A percentile compares a stretch with the other conserved stretches of the same genome.
Conservation (phyloP, 1,140 invertebrate genomes). For the Drosophila sturtevanti region DNA sequence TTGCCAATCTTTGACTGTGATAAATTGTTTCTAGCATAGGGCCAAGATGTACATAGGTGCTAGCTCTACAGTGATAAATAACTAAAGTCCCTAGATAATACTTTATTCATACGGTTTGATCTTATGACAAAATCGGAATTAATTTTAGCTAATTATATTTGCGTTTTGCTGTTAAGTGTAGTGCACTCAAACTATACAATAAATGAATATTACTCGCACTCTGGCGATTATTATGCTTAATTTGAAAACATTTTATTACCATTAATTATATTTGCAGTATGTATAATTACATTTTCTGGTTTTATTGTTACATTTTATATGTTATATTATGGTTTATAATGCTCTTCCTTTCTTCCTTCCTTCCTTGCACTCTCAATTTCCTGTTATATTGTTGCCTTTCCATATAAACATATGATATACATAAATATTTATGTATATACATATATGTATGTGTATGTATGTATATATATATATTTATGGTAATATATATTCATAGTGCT, state of each 20-base stretch:
- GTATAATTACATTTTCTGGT: conserved; percentile 73
- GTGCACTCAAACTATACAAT: conserved; percentile 13
- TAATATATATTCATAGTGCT: conserved; percentile 63
- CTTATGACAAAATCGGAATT: neutral
- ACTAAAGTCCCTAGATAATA: too few relatives aligned
- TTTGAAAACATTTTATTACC: conserved; percentile 71
- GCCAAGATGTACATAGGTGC: too few relatives aligned
- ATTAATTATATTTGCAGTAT: conserved; percentile 70
- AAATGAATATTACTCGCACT: neutral
- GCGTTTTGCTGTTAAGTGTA: neutral
- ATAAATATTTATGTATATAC: too few relatives aligned
- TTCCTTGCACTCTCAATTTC: neutral
- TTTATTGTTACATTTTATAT: conserved; percentile 68
- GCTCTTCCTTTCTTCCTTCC: neutral
- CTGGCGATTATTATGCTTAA: conserved; percentile 60
- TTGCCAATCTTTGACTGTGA: too few relatives aligned
- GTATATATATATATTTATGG: conserved; percentile 21
- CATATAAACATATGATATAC: neutral
- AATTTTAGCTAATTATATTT: conserved; percentile 22
- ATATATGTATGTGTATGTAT: too few relatives aligned
- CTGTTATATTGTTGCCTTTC: neutral
- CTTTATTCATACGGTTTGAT: neutral
- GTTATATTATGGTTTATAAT: conserved; percentile 13
- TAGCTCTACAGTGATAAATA: too few relatives aligned
- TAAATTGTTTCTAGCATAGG: too few relatives aligned